phyloP scores from a whole-genome alignment of 2,797 vertebrate species.

The Neopelma chrysocephalum region DNA sequence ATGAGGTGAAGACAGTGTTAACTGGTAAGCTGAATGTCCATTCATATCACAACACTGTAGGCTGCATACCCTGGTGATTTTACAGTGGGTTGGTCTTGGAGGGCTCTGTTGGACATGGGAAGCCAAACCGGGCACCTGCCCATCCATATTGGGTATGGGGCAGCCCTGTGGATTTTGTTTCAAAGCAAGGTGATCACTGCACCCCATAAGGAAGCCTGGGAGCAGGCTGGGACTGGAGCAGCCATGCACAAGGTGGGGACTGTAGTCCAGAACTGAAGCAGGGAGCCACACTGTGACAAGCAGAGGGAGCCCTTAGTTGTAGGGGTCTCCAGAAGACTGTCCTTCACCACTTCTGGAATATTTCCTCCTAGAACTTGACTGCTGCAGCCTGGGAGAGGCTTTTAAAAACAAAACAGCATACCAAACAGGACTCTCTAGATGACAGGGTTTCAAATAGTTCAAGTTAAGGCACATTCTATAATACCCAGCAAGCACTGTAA shows the following conservation, averaged over 20 bases:
- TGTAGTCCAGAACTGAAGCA: neutral
- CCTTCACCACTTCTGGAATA: neutral
- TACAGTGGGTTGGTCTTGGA: neutral
- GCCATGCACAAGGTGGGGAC: neutral
- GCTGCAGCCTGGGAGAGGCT: neutral
- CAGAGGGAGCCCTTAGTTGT: neutral
- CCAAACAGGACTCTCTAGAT: neutral
- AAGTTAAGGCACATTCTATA: neutral
- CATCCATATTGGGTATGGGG: neutral
- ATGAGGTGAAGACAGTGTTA: neutral
- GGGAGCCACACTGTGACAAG: neutral
- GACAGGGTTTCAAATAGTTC: neutral
- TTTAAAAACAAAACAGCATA: neutral
- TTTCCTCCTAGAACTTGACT: neutral
- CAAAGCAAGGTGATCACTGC: neutral
- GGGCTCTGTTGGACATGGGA: neutral
- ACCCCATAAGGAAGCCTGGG: neutral
- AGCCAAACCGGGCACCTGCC: neutral
- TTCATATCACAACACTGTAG: neutral
- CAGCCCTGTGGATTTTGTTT: neutral
- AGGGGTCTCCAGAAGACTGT: neutral
- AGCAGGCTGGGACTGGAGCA: neutral
- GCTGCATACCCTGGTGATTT: neutral
- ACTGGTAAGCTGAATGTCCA: neutral
- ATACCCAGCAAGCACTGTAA: neutral